phyloP scores from a whole-genome alignment of 2,797 vertebrate species.

The Sebastes hubbsi region DNA sequence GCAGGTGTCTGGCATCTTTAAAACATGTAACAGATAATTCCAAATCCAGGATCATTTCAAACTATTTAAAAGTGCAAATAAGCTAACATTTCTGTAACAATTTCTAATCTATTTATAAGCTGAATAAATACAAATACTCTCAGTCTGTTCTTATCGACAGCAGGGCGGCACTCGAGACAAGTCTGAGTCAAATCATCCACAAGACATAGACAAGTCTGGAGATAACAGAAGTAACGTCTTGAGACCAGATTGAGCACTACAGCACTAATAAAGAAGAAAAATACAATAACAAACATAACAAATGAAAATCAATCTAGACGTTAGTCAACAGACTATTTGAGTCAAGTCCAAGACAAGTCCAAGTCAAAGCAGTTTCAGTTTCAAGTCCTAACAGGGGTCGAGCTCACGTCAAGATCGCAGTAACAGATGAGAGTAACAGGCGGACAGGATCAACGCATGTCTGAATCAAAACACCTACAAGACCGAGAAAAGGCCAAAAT shows the following conservation, averaged over 20 bases:
- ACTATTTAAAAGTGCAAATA: conserved; percentile 32
- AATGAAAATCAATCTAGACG: neutral
- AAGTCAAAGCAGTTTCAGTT: neutral
- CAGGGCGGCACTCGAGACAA: neutral
- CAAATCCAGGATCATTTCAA: neutral
- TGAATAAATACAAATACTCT: neutral
- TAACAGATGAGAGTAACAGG: neutral
- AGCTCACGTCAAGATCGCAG: neutral
- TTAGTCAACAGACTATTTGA: neutral
- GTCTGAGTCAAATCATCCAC: neutral
- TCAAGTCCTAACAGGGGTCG: neutral
- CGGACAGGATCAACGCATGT: neutral
- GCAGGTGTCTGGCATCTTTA: conserved; percentile 42
- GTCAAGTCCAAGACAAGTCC: neutral
- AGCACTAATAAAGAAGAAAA: neutral
- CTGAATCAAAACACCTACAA: neutral
- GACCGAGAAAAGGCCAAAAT: neutral
- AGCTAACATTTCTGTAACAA: neutral
- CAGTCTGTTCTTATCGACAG: neutral
- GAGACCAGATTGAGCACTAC: neutral
- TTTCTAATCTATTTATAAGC: neutral
- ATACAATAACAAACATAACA: neutral
- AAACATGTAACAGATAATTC: conserved; percentile 9
- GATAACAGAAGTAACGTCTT: neutral
- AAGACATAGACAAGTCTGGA: neutral